phyloP scores from a whole-genome alignment of 2,888 invertebrate species.

The Scaptomyza polygonia region DNA sequence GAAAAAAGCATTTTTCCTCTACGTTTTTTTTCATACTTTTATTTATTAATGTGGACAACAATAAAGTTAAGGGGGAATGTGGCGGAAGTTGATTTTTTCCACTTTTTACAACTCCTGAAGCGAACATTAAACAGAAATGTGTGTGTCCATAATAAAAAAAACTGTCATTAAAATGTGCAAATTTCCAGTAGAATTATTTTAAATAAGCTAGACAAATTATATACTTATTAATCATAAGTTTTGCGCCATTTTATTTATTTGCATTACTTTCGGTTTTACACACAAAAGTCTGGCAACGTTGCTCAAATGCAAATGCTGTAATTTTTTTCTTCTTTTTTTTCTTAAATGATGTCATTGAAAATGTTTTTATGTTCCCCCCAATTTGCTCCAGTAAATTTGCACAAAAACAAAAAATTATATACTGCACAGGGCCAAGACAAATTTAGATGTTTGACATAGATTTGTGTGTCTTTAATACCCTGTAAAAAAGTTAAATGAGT shows the following conservation, averaged over 20 bases:
- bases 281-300: neutral
- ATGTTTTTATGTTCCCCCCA: constrained; percentile 11
- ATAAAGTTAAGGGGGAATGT: constrained; percentile 39
- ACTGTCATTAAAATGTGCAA: too few species aligned
- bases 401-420: constrained; percentile 23
- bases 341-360: constrained; percentile 63
- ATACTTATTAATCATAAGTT: neutral
- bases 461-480: constrained; percentile 55
- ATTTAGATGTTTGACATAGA: constrained; percentile 72
- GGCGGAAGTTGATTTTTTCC: neutral
- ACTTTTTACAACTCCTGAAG: neutral
- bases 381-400: constrained; percentile 63
- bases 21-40: constrained; percentile 3
- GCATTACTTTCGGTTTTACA: too few species aligned
- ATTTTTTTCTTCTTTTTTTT: too few species aligned
- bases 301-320: constrained; percentile 41
- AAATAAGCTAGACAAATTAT: too few species aligned
- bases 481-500: constrained; percentile 18
- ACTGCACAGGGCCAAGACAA: constrained; percentile 67
- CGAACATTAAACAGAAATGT: neutral
- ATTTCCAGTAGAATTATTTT: too few species aligned
- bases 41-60: constrained; percentile 52
- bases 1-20: constrained; percentile 25
- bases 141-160: too few species aligned
- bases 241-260: neutral